Percentiles rank a stretch among this genome's conserved stretches.
Evolutionary conservation across 1,140 invertebrate genomes (phyloP).

Genomic region (Sycophila sp.): DNA sequence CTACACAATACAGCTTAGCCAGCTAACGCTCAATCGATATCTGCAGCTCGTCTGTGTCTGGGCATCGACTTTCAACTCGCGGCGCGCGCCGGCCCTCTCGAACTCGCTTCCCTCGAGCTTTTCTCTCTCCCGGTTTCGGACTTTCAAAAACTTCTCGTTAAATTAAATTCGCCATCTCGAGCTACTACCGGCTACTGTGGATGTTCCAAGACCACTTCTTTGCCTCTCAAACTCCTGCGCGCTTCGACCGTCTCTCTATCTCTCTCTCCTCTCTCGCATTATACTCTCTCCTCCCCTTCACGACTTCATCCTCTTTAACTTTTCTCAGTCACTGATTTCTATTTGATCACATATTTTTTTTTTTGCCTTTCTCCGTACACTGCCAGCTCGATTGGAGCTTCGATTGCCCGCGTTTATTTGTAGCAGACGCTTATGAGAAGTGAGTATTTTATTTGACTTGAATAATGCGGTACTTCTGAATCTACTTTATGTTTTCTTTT

Average conservation of each 20-base stretch:
- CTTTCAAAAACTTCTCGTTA: slow-evolving; percentile 33
- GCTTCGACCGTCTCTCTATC: background rate
- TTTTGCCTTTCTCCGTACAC: background rate
- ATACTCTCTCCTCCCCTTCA: slow-evolving; percentile 2
- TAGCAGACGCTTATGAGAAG: too few relatives aligned
- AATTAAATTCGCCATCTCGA: slow-evolving; percentile 32
- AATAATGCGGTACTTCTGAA: too few relatives aligned
- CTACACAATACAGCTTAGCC: slow-evolving; percentile 53
- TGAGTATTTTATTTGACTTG: too few relatives aligned
- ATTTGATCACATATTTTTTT: background rate
- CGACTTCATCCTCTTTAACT: slow-evolving; percentile 29
- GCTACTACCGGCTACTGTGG: slow-evolving; percentile 1
- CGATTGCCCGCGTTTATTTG: background rate
- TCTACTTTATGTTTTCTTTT: too few relatives aligned
- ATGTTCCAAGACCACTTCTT: slow-evolving; percentile 27
- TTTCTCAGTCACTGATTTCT: slow-evolving; percentile 31
- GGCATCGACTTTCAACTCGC: background rate
- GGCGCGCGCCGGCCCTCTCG: slow-evolving; percentile 19
- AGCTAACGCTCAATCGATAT: slow-evolving; percentile 54
- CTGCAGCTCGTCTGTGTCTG: background rate
- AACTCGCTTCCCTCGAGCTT: slow-evolving; percentile 13
- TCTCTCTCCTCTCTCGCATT: background rate
- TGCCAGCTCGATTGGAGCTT: too few relatives aligned
- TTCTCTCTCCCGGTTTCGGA: background rate
- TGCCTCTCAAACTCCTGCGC: slow-evolving; percentile 15